A percentile compares a stretch with the other conserved stretches of the same genome.
phyloP scores from a whole-genome alignment of 1,140 invertebrate genomes.

The Nilaparvata lugens region DNA sequence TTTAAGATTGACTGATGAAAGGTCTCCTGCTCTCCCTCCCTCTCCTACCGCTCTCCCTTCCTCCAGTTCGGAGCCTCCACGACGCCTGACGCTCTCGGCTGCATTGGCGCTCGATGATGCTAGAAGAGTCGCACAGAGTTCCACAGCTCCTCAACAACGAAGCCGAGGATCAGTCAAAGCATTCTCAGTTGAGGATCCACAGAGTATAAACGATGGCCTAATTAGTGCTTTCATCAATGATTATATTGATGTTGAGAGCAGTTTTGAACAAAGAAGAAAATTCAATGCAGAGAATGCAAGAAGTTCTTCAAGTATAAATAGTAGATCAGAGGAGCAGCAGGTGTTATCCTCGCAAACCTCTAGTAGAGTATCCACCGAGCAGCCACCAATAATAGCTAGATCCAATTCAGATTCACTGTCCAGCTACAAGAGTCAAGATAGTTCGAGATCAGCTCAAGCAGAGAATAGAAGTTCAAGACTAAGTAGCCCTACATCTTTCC shows the following conservation, averaged over 20 bases:
- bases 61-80: background rate
- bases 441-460: too few relatives aligned
- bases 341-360: background rate
- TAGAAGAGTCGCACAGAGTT: background rate
- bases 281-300: background rate
- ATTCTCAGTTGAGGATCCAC: conserved; percentile 10
- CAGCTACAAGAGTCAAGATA: too few relatives aligned
- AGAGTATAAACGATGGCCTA: background rate
- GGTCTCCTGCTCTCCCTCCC: background rate
- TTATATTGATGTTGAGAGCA: background rate
- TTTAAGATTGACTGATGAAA: conserved; percentile 2
- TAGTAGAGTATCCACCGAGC: too few relatives aligned
- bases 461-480: too few relatives aligned
- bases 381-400: too few relatives aligned
- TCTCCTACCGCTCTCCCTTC: background rate
- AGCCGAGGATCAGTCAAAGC: conserved; percentile 3
- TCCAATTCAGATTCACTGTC: too few relatives aligned
- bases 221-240: conserved; percentile 1
- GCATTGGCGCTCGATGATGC: conserved; percentile 14
- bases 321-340: background rate
- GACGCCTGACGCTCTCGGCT: conserved; percentile 13
- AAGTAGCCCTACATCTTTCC: too few relatives aligned
- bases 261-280: background rate
- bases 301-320: background rate
- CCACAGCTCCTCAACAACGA: background rate